Evolutionary conservation across 1,140 invertebrate species (phyloP).

Genomic region (Aradophagus sp.): DNA sequence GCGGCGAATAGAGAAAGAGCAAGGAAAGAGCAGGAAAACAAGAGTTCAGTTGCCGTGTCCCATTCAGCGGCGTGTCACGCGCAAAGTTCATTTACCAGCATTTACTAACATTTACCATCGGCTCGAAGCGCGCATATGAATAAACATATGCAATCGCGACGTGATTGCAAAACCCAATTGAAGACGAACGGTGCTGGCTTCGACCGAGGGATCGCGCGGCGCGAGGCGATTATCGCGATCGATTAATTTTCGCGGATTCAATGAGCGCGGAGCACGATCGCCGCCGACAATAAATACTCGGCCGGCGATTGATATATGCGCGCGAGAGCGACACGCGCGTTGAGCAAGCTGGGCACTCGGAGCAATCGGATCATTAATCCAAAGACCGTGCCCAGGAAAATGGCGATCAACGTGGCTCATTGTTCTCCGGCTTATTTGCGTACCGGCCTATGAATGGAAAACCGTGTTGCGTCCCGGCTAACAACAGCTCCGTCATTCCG

Average conservation of each 20-base stretch:
- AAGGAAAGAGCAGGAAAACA: too few relatives aligned
- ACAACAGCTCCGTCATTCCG: slow-evolving; percentile 41
- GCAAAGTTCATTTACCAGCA: too few relatives aligned
- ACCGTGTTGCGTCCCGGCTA: slow-evolving; percentile 45
- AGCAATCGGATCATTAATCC: slow-evolving; percentile 60
- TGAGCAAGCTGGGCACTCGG: slow-evolving; percentile 32
- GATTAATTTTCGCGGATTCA: slow-evolving; percentile 52
- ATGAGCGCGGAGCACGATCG: slow-evolving; percentile 28
- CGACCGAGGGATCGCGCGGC: too few relatives aligned
- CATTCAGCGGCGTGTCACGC: too few relatives aligned
- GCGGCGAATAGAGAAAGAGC: too few relatives aligned
- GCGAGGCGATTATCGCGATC: slow-evolving; percentile 38
- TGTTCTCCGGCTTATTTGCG: slow-evolving; percentile 50
- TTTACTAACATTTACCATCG: too few relatives aligned
- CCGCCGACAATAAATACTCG: slow-evolving; percentile 43
- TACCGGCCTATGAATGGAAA: slow-evolving; percentile 47
- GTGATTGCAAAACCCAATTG: too few relatives aligned
- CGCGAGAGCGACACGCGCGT: slow-evolving; percentile 37
- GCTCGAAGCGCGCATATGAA: too few relatives aligned
- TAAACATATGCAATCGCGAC: too few relatives aligned
- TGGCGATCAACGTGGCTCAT: slow-evolving; percentile 46
- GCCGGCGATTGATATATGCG: slow-evolving; percentile 43
- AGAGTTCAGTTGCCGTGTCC: too few relatives aligned
- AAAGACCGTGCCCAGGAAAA: slow-evolving; percentile 56
- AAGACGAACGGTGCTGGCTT: too few relatives aligned